Evolutionary conservation across 2,113 vertebrate genomes (phyloP).

Genomic region (Clupea harengus): DNA sequence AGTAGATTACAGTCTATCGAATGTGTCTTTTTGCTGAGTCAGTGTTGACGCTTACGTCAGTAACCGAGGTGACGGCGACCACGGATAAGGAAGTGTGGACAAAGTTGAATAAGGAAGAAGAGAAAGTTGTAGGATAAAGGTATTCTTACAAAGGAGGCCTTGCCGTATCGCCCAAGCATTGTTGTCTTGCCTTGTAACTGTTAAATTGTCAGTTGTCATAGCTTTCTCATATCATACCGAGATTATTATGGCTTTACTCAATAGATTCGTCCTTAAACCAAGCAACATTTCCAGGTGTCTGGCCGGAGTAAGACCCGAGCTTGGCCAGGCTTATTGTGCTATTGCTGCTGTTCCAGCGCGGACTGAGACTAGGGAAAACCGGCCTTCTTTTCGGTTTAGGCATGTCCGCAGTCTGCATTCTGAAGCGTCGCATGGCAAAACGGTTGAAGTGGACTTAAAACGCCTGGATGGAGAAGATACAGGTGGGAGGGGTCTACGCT

Average conservation of each 20-base stretch:
- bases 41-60: constrained; percentile 13
- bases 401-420: constrained; percentile 39
- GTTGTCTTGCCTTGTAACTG: neutral
- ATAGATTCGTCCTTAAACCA: neutral
- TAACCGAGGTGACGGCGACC: constrained; percentile 6
- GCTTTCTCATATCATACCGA: neutral
- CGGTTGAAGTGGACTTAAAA: constrained; percentile 61
- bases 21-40: constrained; percentile 20
- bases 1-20: neutral
- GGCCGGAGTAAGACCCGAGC: neutral
- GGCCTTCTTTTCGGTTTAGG: neutral
- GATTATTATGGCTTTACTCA: constrained; percentile 15
- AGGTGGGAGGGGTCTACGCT: constrained; percentile 51
- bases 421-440: neutral
- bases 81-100: neutral
- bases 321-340: neutral
- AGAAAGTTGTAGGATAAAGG: neutral
- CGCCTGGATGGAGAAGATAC: constrained; percentile 59
- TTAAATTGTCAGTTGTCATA: neutral
- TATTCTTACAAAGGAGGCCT: neutral
- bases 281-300: neutral
- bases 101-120: neutral
- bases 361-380: neutral
- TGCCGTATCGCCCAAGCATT: neutral
- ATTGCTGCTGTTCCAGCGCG: neutral